Conservation (phyloP, 2,888 invertebrate species). For the Scaeva pyrastri region DNA sequence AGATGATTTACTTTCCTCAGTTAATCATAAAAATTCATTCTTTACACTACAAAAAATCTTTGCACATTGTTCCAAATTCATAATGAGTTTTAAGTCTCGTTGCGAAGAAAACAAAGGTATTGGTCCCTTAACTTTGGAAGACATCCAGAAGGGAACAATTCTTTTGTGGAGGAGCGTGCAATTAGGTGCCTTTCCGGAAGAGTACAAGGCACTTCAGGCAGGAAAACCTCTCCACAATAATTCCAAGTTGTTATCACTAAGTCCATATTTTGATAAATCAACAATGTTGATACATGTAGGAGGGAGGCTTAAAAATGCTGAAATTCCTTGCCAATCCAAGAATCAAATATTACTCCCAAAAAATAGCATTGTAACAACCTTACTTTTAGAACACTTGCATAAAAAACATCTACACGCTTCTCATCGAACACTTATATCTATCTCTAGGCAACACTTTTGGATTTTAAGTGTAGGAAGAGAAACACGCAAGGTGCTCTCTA, state of each 20-base stretch:
- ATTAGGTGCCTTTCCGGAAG: constrained; percentile 7
- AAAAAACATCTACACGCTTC: no score
- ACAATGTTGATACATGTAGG: no score
- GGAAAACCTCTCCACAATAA: no score
- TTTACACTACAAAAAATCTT: constrained; percentile 18
- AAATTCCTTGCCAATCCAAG: no score
- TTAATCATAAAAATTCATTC: constrained; percentile 19
- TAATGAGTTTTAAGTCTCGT: constrained; percentile 3
- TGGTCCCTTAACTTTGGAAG: not conserved
- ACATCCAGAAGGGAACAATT: not conserved
- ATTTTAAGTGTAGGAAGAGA: not conserved
- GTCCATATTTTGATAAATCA: no score
- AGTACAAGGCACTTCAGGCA: not conserved
- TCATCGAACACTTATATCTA: no score
- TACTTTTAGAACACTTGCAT: no score
- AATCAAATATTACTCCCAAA: no score
- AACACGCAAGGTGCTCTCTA: not conserved
- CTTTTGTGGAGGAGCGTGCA: not conserved
- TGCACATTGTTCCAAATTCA: constrained; percentile 20
- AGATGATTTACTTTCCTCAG: not conserved
- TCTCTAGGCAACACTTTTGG: no score
- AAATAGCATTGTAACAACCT: no score
- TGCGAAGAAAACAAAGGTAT: not conserved
- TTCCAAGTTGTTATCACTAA: no score
- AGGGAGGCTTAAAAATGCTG: no score